Base-by-base conservation (phyloP, 1,140 invertebrate species). In the Pectinophora gossypiella region DNA sequence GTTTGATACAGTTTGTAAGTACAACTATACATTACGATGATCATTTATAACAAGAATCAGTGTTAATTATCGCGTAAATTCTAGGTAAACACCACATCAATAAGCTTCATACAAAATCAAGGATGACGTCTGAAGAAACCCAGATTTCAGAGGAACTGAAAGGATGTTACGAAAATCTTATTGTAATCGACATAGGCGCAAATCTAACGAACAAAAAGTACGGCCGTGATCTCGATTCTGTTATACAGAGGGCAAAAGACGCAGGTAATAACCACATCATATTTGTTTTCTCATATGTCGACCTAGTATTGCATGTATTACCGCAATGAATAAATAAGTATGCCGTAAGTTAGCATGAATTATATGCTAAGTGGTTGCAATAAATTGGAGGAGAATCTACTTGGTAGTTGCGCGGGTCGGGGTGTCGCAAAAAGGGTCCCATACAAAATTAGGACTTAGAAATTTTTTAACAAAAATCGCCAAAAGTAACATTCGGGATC, bases 131-230 rank as follows among this genome's bases (percentile, higher is more conserved):
- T 73, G 81, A 85, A 81, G 81, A 85, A 76, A 70, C 74, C 56
- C 79, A 80, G 57, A 82, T 85, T 64, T 82, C 80, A 43, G 80
- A 84, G 54, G 70, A 87, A 68, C 68, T 87, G 60, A 85, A 85
- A 65, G 79, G 79, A 54, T 87, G 84, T 77, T 95, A 95, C 74
- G 94, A 96, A 83, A 96, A 96, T 89, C 94, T 97, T 79, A 94
- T 97, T 74, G 91, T 98, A 45, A 94, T 98, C 32, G 97, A 98
- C 84, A 94, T 96, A 57, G 97, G 96, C 71, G 96, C 97, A 13
- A 98, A 98, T 92, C 89, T 99, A 64, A 97, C 95, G 2, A 98
- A 98, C 89, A 97, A 97, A 84, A 98, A 98, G 80, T 98, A 96
- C 85, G 91, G 92, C 70, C 91, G 96, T 77, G 97, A 98, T 90